Evolutionary conservation across 2,113 vertebrate genomes (phyloP).

Genomic region (Suricata suricatta): DNA sequence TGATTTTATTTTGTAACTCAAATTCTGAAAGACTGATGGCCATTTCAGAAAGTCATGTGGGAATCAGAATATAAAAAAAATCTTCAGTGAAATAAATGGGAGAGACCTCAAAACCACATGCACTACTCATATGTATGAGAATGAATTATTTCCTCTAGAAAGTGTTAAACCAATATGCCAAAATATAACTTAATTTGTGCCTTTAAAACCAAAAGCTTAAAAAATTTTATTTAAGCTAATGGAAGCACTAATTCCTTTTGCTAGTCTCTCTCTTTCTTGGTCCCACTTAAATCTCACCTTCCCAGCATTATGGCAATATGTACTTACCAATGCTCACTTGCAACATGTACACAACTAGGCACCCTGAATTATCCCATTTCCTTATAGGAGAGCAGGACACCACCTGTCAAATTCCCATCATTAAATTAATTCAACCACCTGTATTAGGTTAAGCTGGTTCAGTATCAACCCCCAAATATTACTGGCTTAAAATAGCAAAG

Average conservation of each 20-base stretch:
- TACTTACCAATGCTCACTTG: neutral
- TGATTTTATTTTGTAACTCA: slow-evolving; percentile 37
- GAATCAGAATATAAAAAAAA: neutral
- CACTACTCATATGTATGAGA: neutral
- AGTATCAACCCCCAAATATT: neutral
- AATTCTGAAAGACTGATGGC: slow-evolving; percentile 4
- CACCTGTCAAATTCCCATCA: neutral
- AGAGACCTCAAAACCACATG: neutral
- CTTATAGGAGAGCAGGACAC: neutral
- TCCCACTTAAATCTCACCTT: neutral
- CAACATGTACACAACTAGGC: neutral
- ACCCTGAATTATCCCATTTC: neutral
- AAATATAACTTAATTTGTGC: neutral
- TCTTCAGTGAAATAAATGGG: neutral
- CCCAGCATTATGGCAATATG: neutral
- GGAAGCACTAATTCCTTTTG: neutral
- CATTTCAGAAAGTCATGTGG: neutral
- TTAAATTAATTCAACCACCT: neutral
- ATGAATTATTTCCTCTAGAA: neutral
- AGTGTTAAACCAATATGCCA: neutral
- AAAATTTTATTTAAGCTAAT: neutral
- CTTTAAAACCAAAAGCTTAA: neutral
- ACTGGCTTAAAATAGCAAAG: neutral
- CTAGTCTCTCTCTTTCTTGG: neutral
- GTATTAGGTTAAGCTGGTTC: neutral